phyloP scores from a whole-genome alignment of 1,140 invertebrate species.

The Stenopsyche tienmushanensis region DNA sequence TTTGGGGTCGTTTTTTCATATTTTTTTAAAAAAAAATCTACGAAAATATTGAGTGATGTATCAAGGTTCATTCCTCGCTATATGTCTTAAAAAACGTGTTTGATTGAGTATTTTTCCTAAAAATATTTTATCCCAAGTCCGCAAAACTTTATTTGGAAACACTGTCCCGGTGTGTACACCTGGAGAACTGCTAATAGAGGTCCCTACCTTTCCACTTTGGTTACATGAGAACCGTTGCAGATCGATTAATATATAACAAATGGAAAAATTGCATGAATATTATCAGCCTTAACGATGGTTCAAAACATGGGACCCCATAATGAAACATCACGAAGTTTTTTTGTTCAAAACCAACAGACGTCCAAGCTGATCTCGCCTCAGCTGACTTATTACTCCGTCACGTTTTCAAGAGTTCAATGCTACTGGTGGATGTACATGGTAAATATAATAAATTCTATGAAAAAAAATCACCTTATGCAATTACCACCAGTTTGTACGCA shows the following conservation, averaged over 20 bases:
- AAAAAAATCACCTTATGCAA: background rate
- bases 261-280: conserved; percentile 9
- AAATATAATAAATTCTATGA: background rate
- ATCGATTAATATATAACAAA: conserved; percentile 28
- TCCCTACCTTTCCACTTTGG: conserved; percentile 18
- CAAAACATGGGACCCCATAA: background rate
- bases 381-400: background rate
- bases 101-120: too few relatives aligned
- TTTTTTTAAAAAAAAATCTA: too few relatives aligned
- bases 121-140: too few relatives aligned
- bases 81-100: too few relatives aligned
- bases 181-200: conserved; percentile 24
- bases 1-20: too few relatives aligned
- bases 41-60: too few relatives aligned
- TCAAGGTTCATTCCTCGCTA: too few relatives aligned
- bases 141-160: too few relatives aligned
- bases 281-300: background rate
- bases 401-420: conserved; percentile 9
- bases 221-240: conserved; percentile 24
- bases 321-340: background rate
- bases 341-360: background rate
- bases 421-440: background rate
- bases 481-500: background rate
- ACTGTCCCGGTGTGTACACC: too few relatives aligned
- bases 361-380: background rate